phyloP scores from a whole-genome alignment of 2,113 vertebrate species.

The Campylomormyrus tamandua region DNA sequence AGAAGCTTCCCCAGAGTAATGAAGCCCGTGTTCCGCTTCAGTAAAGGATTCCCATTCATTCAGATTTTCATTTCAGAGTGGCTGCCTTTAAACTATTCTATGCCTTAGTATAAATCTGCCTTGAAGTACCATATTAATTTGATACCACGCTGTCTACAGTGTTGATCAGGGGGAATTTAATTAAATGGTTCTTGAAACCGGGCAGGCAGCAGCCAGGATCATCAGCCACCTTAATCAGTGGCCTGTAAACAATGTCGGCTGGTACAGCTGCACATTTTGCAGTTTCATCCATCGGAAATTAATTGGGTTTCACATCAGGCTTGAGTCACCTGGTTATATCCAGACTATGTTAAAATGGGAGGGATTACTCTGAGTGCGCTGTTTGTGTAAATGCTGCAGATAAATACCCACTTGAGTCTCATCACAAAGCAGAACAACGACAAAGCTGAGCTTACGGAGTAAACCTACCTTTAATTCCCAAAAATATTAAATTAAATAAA shows the following conservation, averaged over 20 bases:
- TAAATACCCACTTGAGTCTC: not conserved
- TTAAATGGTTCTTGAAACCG: not conserved
- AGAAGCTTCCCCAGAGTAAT: not conserved
- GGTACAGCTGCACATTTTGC: not conserved
- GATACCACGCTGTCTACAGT: not conserved
- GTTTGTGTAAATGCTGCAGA: not conserved
- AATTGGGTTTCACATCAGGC: not conserved
- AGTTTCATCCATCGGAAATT: not conserved
- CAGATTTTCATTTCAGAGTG: not conserved
- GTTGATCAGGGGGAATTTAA: not conserved
- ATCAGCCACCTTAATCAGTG: not conserved
- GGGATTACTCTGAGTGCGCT: not conserved
- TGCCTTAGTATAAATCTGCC: not conserved
- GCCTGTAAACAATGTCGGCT: not conserved
- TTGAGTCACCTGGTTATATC: not conserved
- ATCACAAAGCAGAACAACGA: not conserved
- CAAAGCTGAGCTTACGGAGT: not conserved
- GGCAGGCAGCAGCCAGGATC: not conserved
- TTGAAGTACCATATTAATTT: conserved; percentile 4
- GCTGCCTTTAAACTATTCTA: not conserved
- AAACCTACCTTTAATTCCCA: not conserved
- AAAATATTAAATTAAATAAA: not conserved
- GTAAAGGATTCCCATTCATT: conserved; percentile 1
- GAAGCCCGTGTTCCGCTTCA: not conserved
- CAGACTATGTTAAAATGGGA: not conserved